phyloP scores from a whole-genome alignment of 2,113 vertebrate species.

The Ammodytes marinus region DNA sequence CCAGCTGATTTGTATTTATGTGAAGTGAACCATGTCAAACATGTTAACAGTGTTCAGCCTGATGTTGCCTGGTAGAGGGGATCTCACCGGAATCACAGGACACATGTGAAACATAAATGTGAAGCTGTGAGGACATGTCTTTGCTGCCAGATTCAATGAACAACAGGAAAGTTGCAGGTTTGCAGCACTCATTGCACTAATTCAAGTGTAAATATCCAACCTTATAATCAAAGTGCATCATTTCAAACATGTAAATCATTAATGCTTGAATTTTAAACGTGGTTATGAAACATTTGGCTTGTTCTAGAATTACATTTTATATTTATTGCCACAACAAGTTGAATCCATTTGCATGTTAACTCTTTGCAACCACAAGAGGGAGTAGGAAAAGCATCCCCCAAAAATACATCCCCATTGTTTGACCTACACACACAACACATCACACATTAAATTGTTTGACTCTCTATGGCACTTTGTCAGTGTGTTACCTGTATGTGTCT shows the following conservation, averaged over 20 bases:
- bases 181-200: background rate
- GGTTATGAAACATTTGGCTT: background rate
- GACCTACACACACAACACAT: background rate
- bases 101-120: too few species aligned
- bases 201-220: background rate
- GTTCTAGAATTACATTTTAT: background rate
- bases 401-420: background rate
- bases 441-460: background rate
- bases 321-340: too few species aligned
- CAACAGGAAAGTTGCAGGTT: background rate
- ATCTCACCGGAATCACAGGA: background rate
- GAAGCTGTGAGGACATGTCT: background rate
- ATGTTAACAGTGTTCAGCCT: background rate
- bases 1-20: too few species aligned
- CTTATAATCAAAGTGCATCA: background rate
- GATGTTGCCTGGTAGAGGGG: background rate
- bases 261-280: background rate
- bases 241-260: background rate
- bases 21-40: too few species aligned
- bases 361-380: conserved; percentile 55
- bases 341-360: background rate
- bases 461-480: background rate
- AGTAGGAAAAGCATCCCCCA: conserved; percentile 13
- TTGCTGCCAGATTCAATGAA: background rate
- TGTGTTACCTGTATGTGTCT: background rate